phyloP scores from a whole-genome alignment of 2,797 vertebrate genomes.

The Pseudotriccus pelzelni region DNA sequence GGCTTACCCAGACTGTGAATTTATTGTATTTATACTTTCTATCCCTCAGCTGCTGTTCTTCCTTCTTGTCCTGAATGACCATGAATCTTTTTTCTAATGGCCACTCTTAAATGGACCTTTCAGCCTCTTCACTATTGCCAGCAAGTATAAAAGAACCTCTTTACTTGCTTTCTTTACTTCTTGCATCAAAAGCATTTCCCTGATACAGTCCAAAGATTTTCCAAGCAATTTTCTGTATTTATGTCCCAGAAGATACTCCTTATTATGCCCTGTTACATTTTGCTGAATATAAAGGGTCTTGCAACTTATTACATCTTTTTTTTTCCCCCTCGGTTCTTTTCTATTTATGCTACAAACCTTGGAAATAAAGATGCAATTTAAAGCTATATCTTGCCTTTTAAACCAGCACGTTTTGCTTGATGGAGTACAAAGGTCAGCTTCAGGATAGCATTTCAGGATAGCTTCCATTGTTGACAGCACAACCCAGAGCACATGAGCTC shows the following conservation, averaged over 20 bases:
- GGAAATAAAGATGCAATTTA: not conserved
- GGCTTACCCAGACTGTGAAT: not conserved
- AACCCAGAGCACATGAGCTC: not conserved
- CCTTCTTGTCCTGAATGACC: not conserved
- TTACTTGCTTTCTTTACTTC: not conserved
- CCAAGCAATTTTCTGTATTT: not conserved
- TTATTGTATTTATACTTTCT: not conserved
- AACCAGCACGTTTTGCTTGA: accelerated
- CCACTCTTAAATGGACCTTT: not conserved
- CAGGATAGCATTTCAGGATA: not conserved
- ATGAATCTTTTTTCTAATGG: not conserved
- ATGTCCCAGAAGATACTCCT: not conserved
- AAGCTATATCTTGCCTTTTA: not conserved
- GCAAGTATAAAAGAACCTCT: not conserved
- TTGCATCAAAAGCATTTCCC: not conserved
- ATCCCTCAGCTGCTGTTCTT: not conserved
- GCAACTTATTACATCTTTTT: accelerated
- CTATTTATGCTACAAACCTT: not conserved
- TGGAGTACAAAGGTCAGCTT: not conserved
- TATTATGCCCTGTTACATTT: not conserved
- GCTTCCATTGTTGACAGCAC: not conserved
- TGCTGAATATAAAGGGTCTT: not conserved
- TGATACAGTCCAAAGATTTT: not conserved
- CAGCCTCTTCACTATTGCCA: not conserved
- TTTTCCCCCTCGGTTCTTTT: not conserved